A percentile compares a stretch with the other conserved stretches of the same genome.
phyloP scores from a whole-genome alignment of 2,797 vertebrate genomes.

The Euphonia xanthogaster region DNA sequence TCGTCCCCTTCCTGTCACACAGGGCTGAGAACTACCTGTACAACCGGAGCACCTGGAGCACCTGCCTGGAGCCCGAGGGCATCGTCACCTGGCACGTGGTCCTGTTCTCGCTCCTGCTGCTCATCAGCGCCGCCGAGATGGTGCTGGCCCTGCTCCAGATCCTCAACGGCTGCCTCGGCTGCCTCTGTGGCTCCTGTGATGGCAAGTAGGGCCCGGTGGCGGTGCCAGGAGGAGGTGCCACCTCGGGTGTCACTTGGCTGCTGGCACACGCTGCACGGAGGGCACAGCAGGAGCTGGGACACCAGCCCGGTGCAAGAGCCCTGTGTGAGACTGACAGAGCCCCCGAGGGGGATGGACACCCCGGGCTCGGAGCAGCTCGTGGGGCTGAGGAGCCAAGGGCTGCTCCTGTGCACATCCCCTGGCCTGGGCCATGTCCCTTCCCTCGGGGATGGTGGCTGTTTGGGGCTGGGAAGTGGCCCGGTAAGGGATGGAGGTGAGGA shows the following conservation, averaged over 20 bases:
- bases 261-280: not conserved
- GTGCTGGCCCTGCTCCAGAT: slow-evolving; percentile 84
- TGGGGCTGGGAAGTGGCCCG: fast-evolving
- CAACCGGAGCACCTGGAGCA: slow-evolving; percentile 45
- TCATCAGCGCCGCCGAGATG: slow-evolving; percentile 78
- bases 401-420: not conserved
- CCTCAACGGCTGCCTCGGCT: slow-evolving; percentile 86
- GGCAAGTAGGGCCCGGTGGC: not conserved
- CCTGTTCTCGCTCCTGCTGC: slow-evolving; percentile 83
- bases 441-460: fast-evolving
- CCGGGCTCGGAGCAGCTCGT: fast-evolving
- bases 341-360: fast-evolving
- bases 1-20: not conserved
- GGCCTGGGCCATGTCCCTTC: fast-evolving
- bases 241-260: fast-evolving
- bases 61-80: slow-evolving; percentile 79
- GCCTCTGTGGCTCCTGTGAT: slow-evolving; percentile 88
- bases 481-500: not conserved
- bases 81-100: slow-evolving; percentile 84
- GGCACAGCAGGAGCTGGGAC: not conserved
- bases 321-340: not conserved
- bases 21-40: slow-evolving; percentile 65
- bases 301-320: not conserved
- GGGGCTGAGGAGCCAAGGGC: not conserved
- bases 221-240: not conserved